These are phyloP conservation scores for Brachionus asplanchnoidis DNA, from an alignment of 1,140 invertebrate species.

Conservation along the genomic window DNA sequence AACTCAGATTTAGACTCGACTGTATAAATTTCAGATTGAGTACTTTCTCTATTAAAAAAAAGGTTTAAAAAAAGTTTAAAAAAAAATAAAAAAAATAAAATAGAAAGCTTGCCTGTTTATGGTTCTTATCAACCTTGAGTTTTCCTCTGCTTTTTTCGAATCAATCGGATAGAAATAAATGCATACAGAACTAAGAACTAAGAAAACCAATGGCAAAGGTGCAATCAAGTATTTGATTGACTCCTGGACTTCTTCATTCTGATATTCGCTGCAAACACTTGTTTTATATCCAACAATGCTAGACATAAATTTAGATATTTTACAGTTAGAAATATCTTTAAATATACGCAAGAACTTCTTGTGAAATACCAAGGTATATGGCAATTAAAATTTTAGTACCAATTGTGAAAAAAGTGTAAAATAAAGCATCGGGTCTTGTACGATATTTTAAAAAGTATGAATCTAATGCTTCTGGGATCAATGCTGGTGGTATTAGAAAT, in stretches of 20 bases:
- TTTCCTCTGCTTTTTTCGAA: constrained; percentile 20
- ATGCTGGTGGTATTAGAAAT: constrained; percentile 9
- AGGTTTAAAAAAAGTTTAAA: neutral
- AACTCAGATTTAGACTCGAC: neutral
- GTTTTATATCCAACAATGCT: constrained; percentile 26
- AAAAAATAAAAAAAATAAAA: neutral
- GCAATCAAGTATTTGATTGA: constrained; percentile 15
- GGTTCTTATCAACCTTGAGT: neutral
- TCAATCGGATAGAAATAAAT: constrained; percentile 40
- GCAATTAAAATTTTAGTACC: constrained; percentile 33
- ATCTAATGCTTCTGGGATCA: constrained; percentile 32
- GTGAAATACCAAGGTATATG: constrained; percentile 30
- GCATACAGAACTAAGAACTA: neutral
- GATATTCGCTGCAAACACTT: neutral
- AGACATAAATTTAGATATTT: neutral
- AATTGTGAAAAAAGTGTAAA: constrained; percentile 29
- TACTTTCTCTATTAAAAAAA: neutral
- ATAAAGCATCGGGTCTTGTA: constrained; percentile 19
- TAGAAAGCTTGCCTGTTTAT: neutral
- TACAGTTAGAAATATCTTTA: neutral
- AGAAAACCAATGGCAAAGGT: neutral
- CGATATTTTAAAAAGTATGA: constrained; percentile 20
- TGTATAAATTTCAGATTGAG: neutral
- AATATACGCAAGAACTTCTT: constrained; percentile 16
- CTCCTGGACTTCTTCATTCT: neutral